Conservation (phyloP, 2,797 vertebrate species). For the Lophotriccus pileatus region DNA sequence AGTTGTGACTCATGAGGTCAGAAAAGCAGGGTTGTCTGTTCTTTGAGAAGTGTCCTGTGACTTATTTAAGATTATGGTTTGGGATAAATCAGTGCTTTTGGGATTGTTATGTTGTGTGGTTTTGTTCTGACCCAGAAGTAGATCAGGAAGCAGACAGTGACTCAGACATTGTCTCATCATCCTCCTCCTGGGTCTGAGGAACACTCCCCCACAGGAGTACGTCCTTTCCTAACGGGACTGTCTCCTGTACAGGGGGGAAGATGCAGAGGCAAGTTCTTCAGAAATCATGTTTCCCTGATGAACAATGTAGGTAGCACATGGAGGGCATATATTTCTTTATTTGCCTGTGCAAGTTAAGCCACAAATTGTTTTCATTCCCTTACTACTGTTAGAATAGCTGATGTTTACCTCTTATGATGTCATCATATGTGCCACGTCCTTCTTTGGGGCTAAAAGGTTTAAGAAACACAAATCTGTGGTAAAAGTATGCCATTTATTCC, state of each 20-base stretch:
- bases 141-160: constrained; percentile 8
- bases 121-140: background rate
- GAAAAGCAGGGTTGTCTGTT: background rate
- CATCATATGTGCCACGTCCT: background rate
- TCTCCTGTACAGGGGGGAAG: background rate
- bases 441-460: background rate
- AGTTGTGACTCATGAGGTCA: background rate
- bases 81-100: background rate
- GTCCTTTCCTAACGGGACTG: background rate
- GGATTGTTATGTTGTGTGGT: background rate
- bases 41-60: background rate
- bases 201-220: background rate
- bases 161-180: constrained; percentile 12
- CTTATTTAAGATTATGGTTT: background rate
- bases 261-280: background rate
- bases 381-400: background rate
- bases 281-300: background rate
- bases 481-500: background rate
- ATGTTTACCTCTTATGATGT: background rate
- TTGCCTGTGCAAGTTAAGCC: background rate
- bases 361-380: background rate
- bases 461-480: background rate
- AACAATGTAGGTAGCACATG: background rate
- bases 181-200: background rate
- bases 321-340: background rate